A percentile compares a stretch with the other conserved stretches of the same genome.
Evolutionary conservation across 2,888 invertebrate genomes (phyloP).

Genomic region (Zaprionus bogoriensis): DNA sequence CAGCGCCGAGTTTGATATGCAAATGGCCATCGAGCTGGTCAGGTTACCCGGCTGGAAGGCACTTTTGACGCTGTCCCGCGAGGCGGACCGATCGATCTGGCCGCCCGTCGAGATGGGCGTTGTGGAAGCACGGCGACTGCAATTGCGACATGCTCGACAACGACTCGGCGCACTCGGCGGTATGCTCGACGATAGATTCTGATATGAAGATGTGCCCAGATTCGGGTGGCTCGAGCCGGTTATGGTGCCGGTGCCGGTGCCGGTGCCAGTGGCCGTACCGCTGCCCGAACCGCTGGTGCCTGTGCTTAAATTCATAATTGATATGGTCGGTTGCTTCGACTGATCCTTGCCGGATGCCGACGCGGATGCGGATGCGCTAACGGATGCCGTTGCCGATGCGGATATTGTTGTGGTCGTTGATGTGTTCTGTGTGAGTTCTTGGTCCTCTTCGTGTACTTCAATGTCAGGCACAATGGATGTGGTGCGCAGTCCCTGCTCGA

Average conservation of each 20-base stretch:
- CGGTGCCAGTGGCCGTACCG: neutral
- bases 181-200: slow-evolving; percentile 85
- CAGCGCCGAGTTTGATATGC: slow-evolving; percentile 69
- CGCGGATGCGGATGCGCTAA: slow-evolving; percentile 63
- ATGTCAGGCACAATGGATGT: slow-evolving; percentile 82
- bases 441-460: slow-evolving; percentile 84
- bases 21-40: slow-evolving; percentile 73
- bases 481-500: slow-evolving; percentile 78
- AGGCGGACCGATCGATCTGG: slow-evolving; percentile 92
- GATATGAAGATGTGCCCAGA: slow-evolving; percentile 81
- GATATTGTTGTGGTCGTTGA: slow-evolving; percentile 56
- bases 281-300: neutral
- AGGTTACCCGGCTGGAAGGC: slow-evolving; percentile 85
- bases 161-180: slow-evolving; percentile 84
- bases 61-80: slow-evolving; percentile 91
- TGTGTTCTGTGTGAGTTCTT: slow-evolving; percentile 64
- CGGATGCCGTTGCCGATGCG: slow-evolving; percentile 35
- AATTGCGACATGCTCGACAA: slow-evolving; percentile 86
- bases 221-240: slow-evolving; percentile 60
- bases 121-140: slow-evolving; percentile 91
- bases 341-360: slow-evolving; percentile 62
- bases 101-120: slow-evolving; percentile 88
- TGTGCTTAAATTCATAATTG: slow-evolving; percentile 83
- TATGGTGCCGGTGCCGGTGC: slow-evolving; percentile 22
- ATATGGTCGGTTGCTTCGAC: slow-evolving; percentile 84